These are phyloP conservation scores for Watsonalla binaria DNA, from an alignment of 2,888 invertebrate species.

Conservation along the genomic window DNA sequence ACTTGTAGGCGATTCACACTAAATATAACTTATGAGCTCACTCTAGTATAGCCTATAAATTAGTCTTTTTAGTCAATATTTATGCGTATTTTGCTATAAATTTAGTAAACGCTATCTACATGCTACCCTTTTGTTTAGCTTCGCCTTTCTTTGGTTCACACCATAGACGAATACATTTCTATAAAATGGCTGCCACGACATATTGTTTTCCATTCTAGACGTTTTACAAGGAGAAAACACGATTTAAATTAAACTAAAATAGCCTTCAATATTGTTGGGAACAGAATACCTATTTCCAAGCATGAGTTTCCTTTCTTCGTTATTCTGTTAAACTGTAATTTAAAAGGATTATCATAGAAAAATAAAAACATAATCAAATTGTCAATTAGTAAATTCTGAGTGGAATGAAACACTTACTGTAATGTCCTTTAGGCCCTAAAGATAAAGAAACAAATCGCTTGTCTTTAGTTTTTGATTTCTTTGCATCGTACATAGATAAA, in stretches of 20 bases:
- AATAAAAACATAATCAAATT: too few species aligned
- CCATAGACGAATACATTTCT: conserved; percentile 67
- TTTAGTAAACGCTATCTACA: conserved; percentile 72
- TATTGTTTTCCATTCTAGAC: conserved; percentile 41
- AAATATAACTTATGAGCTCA: conserved; percentile 38
- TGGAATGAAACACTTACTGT: too few species aligned
- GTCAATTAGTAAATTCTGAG: too few species aligned
- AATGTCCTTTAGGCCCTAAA: too few species aligned
- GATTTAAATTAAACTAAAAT: not conserved
- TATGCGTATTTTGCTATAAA: conserved; percentile 49
- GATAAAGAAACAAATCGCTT: too few species aligned
- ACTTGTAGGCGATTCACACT: conserved; percentile 39
- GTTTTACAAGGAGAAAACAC: conserved; percentile 22
- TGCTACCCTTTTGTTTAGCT: conserved; percentile 78
- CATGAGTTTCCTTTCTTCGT: too few species aligned
- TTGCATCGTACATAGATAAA: too few species aligned
- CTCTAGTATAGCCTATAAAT: conserved; percentile 38
- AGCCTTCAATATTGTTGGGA: not conserved
- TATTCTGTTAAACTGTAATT: too few species aligned
- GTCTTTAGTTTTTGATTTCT: too few species aligned
- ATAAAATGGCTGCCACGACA: conserved; percentile 74
- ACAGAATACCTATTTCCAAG: too few species aligned
- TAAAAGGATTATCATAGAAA: too few species aligned
- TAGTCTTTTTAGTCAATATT: conserved; percentile 41
- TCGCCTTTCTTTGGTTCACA: conserved; percentile 73